Conservation (phyloP, 2,888 invertebrate species). For the Catonia carolina region DNA sequence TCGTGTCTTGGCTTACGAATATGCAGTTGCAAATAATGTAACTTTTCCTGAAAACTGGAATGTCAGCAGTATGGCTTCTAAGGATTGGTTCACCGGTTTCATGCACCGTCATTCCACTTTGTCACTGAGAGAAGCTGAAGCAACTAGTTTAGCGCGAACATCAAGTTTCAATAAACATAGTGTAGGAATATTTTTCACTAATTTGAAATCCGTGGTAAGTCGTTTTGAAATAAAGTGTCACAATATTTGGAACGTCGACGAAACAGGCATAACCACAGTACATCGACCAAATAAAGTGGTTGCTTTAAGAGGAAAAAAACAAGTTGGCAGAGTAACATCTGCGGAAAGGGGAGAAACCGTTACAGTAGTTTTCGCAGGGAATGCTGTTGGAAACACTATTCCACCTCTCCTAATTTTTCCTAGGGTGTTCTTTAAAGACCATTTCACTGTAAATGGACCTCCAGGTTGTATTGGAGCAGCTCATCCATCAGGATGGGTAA, state of each 20-base stretch:
- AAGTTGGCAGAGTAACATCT: neutral
- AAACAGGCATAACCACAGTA: neutral
- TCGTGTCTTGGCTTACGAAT: neutral
- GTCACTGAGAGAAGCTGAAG: constrained; percentile 3
- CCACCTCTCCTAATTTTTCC: neutral
- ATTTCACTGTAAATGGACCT: constrained; percentile 3
- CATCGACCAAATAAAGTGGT: neutral
- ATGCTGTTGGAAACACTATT: neutral
- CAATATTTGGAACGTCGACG: constrained; percentile 1
- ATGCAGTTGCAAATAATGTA: neutral
- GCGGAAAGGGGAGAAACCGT: neutral
- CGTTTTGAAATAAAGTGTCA: neutral
- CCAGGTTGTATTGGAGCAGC: neutral
- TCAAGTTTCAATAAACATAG: neutral
- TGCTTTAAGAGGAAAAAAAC: neutral
- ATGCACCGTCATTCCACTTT: neutral
- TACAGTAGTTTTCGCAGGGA: neutral
- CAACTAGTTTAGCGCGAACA: neutral
- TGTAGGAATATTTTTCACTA: neutral
- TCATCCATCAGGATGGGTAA: constrained; percentile 29
- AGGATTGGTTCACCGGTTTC: neutral
- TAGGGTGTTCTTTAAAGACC: neutral
- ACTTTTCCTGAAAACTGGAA: neutral
- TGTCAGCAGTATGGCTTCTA: neutral
- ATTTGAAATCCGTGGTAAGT: neutral